Evolutionary conservation across 2,888 invertebrate species (phyloP).

Genomic region (Lithosia quadra): DNA sequence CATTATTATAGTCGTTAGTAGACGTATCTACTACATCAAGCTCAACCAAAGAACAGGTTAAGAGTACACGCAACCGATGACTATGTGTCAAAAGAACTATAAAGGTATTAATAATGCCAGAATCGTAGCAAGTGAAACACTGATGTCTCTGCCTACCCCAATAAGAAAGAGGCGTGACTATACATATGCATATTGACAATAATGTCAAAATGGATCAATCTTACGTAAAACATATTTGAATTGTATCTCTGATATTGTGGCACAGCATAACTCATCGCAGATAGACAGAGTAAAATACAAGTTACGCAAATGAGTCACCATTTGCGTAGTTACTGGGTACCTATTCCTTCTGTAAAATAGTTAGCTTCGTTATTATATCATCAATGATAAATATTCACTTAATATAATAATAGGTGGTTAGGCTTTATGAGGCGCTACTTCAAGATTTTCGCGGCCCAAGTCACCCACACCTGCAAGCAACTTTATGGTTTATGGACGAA

Average conservation of each 20-base stretch:
- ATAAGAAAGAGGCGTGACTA: too few relatives aligned
- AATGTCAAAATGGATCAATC: neutral
- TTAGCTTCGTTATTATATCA: slow-evolving; percentile 14
- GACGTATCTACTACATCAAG: too few relatives aligned
- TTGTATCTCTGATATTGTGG: neutral
- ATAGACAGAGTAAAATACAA: slow-evolving; percentile 3
- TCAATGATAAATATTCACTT: slow-evolving; percentile 17
- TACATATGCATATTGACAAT: neutral
- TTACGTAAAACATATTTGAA: neutral
- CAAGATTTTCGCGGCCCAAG: neutral
- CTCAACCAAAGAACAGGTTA: too few relatives aligned
- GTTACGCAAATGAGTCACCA: slow-evolving; percentile 3
- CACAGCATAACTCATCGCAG: neutral
- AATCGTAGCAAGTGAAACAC: neutral
- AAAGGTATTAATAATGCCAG: neutral
- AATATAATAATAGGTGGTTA: slow-evolving; percentile 20
- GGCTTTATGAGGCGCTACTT: neutral
- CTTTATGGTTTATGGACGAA: too few relatives aligned
- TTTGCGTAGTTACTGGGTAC: neutral
- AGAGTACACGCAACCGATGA: too few relatives aligned
- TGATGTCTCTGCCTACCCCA: too few relatives aligned
- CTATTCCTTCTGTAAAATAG: neutral
- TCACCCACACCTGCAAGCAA: too few relatives aligned
- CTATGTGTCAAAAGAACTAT: too few relatives aligned
- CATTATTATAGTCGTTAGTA: too few relatives aligned